phyloP scores from a whole-genome alignment of 1,140 invertebrate genomes.

The Ostrea denselamellosa region DNA sequence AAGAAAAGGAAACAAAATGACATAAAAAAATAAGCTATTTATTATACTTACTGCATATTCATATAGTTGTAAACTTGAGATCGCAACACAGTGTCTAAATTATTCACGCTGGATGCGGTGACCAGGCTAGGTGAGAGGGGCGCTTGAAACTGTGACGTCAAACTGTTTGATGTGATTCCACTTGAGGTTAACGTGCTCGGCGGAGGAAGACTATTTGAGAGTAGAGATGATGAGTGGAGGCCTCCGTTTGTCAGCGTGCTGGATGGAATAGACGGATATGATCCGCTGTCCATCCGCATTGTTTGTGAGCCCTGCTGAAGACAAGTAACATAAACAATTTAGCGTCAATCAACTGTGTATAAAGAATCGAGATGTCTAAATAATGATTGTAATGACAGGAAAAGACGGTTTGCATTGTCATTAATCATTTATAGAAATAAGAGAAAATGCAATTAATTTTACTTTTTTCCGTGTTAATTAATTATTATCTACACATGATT shows the following conservation, averaged over 20 bases:
- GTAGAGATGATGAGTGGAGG: conserved; percentile 6
- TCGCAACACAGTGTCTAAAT: conserved; percentile 29
- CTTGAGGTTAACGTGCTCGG: conserved; percentile 34
- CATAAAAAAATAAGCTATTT: background rate
- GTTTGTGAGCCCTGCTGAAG: conserved; percentile 14
- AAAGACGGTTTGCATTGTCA: background rate
- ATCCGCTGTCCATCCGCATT: conserved; percentile 21
- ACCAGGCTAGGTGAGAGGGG: conserved; percentile 39
- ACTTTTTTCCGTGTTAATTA: background rate
- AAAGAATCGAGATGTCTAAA: conserved; percentile 14
- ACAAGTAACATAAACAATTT: conserved; percentile 7
- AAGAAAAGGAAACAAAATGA: background rate
- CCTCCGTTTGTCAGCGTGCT: conserved; percentile 1
- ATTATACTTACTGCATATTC: conserved; percentile 41
- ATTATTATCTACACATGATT: background rate
- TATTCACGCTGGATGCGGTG: conserved; percentile 27
- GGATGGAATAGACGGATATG: conserved; percentile 41
- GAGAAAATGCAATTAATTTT: background rate
- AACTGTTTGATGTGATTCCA: conserved; percentile 39
- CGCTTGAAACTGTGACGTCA: conserved; percentile 41
- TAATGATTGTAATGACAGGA: background rate
- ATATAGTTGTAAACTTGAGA: conserved; percentile 45
- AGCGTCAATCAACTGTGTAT: background rate
- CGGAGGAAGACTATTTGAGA: background rate
- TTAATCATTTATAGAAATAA: background rate